Evolutionary conservation across 2,113 vertebrate genomes (phyloP).

Genomic region (Corythornis vintsioides): DNA sequence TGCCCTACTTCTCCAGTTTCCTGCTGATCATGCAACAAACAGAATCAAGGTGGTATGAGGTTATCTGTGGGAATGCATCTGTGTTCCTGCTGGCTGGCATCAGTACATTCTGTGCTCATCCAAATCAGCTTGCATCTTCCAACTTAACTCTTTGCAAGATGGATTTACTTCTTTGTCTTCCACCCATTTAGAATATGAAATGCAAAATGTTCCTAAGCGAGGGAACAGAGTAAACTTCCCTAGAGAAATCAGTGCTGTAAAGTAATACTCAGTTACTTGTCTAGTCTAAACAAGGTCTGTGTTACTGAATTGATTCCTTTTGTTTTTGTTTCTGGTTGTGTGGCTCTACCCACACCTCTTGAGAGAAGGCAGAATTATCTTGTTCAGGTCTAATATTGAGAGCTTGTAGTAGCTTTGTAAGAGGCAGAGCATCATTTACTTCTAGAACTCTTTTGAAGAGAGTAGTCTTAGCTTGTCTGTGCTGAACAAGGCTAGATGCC

Average conservation of each 20-base stretch:
- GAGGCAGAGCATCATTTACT: not conserved
- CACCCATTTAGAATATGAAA: not conserved
- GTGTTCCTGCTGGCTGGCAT: not conserved
- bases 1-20: conserved; percentile 51
- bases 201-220: not conserved
- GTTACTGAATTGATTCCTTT: not conserved
- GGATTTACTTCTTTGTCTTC: not conserved
- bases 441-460: not conserved
- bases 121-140: not conserved
- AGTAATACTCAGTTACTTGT: not conserved
- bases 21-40: conserved; percentile 41
- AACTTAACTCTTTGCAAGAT: not conserved
- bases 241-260: not conserved
- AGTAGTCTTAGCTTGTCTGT: not conserved
- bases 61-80: conserved; percentile 27
- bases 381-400: not conserved
- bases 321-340: not conserved
- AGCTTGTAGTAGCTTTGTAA: not conserved
- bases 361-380: not conserved
- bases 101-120: not conserved
- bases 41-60: conserved; percentile 38
- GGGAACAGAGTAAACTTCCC: not conserved
- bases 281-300: not conserved
- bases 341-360: not conserved
- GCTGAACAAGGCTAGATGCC: not conserved